phyloP scores from a whole-genome alignment of 1,140 invertebrate species.

The Coelopa frigida region DNA sequence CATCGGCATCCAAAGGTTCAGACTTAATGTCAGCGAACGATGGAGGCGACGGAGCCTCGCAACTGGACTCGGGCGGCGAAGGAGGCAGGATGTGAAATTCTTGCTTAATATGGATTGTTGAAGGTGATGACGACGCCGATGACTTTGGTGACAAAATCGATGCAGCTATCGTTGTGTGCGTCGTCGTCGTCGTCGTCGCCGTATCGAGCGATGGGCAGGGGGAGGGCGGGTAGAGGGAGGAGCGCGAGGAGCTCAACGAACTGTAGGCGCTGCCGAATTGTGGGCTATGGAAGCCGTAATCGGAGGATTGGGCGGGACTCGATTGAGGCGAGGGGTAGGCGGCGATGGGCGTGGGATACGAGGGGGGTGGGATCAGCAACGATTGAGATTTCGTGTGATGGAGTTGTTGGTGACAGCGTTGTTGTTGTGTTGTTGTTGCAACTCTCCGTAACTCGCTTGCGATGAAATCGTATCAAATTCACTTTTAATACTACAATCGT shows the following conservation, averaged over 20 bases:
- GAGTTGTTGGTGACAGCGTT: neutral
- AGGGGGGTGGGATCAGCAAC: slow-evolving; percentile 32
- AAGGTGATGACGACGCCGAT: too few species aligned
- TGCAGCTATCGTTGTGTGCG: neutral
- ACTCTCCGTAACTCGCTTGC: neutral
- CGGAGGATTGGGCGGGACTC: slow-evolving; percentile 32
- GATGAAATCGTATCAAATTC: slow-evolving; percentile 18
- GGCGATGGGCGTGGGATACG: slow-evolving; percentile 32
- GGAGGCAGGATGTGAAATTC: slow-evolving; percentile 41
- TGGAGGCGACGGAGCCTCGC: slow-evolving; percentile 40
- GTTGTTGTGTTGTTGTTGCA: slow-evolving; percentile 2
- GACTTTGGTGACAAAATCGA: neutral
- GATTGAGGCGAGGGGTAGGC: slow-evolving; percentile 40
- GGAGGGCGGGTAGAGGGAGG: slow-evolving; percentile 18
- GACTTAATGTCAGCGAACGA: slow-evolving; percentile 28
- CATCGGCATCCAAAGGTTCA: slow-evolving; percentile 39
- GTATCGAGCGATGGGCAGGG: slow-evolving; percentile 40
- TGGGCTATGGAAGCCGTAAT: slow-evolving; percentile 25
- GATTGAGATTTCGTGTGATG: slow-evolving; percentile 11
- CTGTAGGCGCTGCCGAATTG: slow-evolving; percentile 29
- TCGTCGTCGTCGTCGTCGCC: too few species aligned
- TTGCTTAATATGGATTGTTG: slow-evolving; percentile 33
- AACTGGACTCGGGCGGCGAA: slow-evolving; percentile 43
- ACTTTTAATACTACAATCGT: slow-evolving; percentile 17
- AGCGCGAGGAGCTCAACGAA: slow-evolving; percentile 26